phyloP scores from a whole-genome alignment of 2,113 vertebrate species.

The Callorhinus ursinus region DNA sequence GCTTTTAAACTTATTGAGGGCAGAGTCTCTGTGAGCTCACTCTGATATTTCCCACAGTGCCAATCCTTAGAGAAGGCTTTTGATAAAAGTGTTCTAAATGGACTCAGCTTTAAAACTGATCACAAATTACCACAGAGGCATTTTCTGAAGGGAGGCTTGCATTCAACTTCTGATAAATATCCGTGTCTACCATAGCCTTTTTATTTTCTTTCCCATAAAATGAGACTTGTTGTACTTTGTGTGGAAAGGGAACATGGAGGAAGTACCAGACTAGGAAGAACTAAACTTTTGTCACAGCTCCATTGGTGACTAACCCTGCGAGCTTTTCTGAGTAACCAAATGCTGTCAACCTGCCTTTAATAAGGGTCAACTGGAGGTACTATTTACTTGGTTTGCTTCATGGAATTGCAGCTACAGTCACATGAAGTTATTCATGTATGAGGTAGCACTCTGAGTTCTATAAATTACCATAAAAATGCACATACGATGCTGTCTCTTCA shows the following conservation, averaged over 20 bases:
- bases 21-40: not conserved
- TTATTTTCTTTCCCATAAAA: not conserved
- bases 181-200: not conserved
- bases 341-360: not conserved
- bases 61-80: not conserved
- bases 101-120: not conserved
- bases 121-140: not conserved
- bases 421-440: not conserved
- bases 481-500: not conserved
- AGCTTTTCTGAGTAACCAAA: not conserved
- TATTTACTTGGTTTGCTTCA: not conserved
- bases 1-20: not conserved
- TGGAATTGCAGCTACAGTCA: not conserved
- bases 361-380: not conserved
- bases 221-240: not conserved
- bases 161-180: not conserved
- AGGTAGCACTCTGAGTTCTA: not conserved
- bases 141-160: not conserved
- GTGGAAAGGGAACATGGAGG: not conserved
- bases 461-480: not conserved
- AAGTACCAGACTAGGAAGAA: not conserved
- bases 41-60: not conserved
- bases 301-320: not conserved
- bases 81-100: not conserved
- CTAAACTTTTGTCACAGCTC: not conserved